These are phyloP conservation scores for Scatophagus argus DNA, from an alignment of 2,113 vertebrate genomes.

Conservation along the genomic window DNA sequence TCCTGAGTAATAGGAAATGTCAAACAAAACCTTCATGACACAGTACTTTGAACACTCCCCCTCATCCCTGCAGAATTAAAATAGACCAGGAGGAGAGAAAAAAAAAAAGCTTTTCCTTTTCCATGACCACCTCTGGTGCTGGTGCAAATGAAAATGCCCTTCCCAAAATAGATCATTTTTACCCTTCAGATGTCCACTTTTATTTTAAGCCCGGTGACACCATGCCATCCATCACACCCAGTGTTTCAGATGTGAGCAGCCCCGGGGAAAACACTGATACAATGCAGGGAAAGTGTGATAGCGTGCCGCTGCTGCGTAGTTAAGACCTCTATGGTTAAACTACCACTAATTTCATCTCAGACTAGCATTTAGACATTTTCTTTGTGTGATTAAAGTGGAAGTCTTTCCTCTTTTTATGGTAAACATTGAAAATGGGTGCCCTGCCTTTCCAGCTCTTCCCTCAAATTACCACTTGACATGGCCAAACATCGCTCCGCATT, in stretches of 20 bases:
- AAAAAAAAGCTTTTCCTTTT: constrained; percentile 64
- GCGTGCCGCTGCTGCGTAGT: constrained; percentile 49
- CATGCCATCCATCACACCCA: constrained; percentile 77
- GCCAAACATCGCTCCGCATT: constrained; percentile 66
- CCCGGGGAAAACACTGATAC: constrained; percentile 65
- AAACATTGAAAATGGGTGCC: constrained; percentile 75
- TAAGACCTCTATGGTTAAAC: constrained; percentile 68
- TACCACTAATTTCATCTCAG: constrained; percentile 72
- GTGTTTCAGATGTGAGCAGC: constrained; percentile 74
- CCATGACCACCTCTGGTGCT: constrained; percentile 76
- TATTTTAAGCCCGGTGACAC: constrained; percentile 82
- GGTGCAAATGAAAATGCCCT: constrained; percentile 82
- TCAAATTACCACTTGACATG: constrained; percentile 77
- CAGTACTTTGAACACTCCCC: constrained; percentile 73
- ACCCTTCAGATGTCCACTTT: constrained; percentile 81
- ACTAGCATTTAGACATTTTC: constrained; percentile 75
- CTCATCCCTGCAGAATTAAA: constrained; percentile 74
- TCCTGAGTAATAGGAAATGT: constrained; percentile 75
- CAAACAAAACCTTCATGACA: constrained; percentile 71
- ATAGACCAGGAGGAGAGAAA: constrained; percentile 57
- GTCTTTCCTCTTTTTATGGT: constrained; percentile 70
- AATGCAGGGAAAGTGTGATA: constrained; percentile 66
- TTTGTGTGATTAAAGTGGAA: constrained; percentile 75
- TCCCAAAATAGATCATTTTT: constrained; percentile 83
- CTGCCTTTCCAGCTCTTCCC: constrained; percentile 74